Evolutionary conservation across 2,797 vertebrate genomes (phyloP).

Genomic region (Hephaestus fuliginosus): DNA sequence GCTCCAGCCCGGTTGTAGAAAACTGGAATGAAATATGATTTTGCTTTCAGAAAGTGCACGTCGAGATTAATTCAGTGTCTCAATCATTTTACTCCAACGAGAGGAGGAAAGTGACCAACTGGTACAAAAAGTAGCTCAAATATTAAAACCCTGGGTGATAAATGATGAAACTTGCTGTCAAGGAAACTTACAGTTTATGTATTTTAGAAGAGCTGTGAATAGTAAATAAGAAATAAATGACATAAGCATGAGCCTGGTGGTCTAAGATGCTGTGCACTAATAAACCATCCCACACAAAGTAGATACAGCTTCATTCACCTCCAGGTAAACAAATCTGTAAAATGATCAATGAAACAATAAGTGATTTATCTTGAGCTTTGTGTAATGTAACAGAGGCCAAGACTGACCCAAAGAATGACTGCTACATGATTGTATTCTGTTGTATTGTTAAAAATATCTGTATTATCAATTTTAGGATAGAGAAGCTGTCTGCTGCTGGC

Average conservation of each 20-base stretch:
- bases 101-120: neutral
- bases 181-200: neutral
- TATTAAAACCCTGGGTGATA: neutral
- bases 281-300: neutral
- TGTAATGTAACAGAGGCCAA: neutral
- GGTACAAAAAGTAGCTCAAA: neutral
- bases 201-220: neutral
- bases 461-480: neutral
- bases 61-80: no score
- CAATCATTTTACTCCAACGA: neutral
- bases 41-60: no score
- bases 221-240: neutral
- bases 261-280: no score
- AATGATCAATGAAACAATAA: neutral
- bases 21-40: neutral
- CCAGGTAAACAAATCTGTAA: neutral
- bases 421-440: neutral
- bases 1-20: neutral
- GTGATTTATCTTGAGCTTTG: neutral
- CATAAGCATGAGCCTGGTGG: neutral
- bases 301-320: neutral
- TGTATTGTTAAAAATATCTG: neutral
- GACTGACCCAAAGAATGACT: neutral
- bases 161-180: neutral
- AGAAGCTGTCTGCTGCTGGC: neutral